Base-by-base conservation (phyloP, 2,888 invertebrate species). In the Xanthia icteritia region DNA sequence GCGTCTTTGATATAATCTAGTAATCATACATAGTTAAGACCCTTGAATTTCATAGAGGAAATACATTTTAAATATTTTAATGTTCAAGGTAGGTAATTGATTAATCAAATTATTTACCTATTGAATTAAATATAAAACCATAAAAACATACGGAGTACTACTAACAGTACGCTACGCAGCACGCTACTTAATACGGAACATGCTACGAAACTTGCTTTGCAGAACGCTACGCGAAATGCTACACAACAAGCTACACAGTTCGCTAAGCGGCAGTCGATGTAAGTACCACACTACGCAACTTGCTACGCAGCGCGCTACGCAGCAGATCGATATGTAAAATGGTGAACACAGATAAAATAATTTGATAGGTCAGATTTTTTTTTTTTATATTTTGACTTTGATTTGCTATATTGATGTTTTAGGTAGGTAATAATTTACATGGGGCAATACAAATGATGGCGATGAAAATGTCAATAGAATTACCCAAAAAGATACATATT, bases 401-500 rank as follows among this genome's bases (percentile, higher is more conserved):
- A 23, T 54, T 31, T 51, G 13, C 13, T 17, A 11, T 11, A 11
- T 48, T 42, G 9, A 39, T 76, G 1, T 51, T 67, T 78, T 27
- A 27, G 4, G 17, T 27, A 27, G 4, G 17, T 51, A 45, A 15
- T 48, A 6, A 31, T 11, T 27, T 27, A 60, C 23, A 39, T 39
- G 15, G 1, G 13, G 17, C 48, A 54, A 77, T 36, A 23, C 2
- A 31, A 31, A 58, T 58, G 27, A 20, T 31, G n/a, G 15, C 17
- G 20, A 42, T 54, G 20, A 60, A 63, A 68, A 58, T 70, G 1
- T 39, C 27, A 68, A 36, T 67, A 56, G 2, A 68, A 77, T 5
- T 36, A 58, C 31, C 0, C 20, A 74, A 58, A 8, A 58, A 36
- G 23, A 1, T 51, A 77, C 23, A 23, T 39, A 42, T 42, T 42